These are phyloP conservation scores for Seriola dumerili DNA, from an alignment of 2,113 vertebrate genomes.

Conservation along the genomic window DNA sequence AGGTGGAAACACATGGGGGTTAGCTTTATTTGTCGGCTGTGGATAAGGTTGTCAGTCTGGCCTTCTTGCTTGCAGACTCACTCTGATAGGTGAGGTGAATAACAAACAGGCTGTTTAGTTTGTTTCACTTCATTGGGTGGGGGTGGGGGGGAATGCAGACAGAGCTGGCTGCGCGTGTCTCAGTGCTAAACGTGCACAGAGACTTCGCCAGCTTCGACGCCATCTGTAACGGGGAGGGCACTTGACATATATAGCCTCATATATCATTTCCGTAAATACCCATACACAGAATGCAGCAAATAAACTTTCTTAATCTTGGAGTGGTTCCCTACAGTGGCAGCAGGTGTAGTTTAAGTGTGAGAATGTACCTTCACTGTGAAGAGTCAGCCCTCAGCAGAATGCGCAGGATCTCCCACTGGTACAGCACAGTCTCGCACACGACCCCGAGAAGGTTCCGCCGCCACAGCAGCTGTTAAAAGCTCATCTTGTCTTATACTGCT, in stretches of 20 bases:
- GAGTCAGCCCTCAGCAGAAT: not conserved
- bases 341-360: not conserved
- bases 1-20: slow-evolving; percentile 23
- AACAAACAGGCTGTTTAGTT: slow-evolving; percentile 34
- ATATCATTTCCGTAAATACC: slow-evolving; percentile 12
- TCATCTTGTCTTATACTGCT: slow-evolving; percentile 41
- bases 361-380: not conserved
- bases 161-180: not conserved
- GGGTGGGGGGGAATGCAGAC: not conserved
- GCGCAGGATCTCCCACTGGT: not conserved
- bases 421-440: not conserved
- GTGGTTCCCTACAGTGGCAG: not conserved
- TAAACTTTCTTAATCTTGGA: slow-evolving; percentile 14
- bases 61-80: slow-evolving; percentile 14
- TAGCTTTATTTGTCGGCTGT: slow-evolving; percentile 36
- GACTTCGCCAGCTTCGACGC: not conserved
- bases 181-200: not conserved
- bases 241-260: not conserved
- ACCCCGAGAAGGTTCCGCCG: slow-evolving; percentile 4
- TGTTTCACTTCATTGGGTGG: slow-evolving; percentile 11
- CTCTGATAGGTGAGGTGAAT: slow-evolving; percentile 47
- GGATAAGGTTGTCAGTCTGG: slow-evolving; percentile 52
- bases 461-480: slow-evolving; percentile 44
- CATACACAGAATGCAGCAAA: not conserved
- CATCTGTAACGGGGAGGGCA: slow-evolving; percentile 15